These are phyloP conservation scores for Neotragus pygmaeus DNA, from an alignment of 2,113 vertebrate genomes.

Conservation along the genomic window DNA sequence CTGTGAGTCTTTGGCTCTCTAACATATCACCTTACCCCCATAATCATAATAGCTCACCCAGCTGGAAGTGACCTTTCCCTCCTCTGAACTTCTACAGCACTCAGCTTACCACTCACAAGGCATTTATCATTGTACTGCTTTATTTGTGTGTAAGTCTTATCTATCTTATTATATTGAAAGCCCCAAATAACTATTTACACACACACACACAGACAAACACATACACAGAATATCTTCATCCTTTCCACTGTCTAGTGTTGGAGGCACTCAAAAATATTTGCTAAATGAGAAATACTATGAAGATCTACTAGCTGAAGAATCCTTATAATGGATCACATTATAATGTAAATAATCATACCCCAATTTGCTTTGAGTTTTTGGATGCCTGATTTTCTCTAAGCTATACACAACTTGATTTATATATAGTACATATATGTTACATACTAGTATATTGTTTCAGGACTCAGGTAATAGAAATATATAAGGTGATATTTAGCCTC, in stretches of 20 bases:
- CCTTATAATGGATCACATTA: neutral
- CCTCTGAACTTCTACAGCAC: neutral
- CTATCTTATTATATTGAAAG: neutral
- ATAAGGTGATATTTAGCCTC: neutral
- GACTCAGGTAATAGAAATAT: neutral
- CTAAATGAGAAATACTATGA: neutral
- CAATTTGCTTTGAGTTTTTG: neutral
- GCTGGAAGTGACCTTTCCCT: neutral
- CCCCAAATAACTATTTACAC: neutral
- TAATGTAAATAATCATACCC: neutral
- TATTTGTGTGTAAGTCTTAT: neutral
- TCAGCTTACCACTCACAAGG: neutral
- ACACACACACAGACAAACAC: neutral
- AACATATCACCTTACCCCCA: neutral
- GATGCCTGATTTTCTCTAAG: neutral
- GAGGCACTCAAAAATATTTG: neutral
- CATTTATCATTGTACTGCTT: neutral
- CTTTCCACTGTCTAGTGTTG: neutral
- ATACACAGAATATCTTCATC: neutral
- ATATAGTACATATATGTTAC: neutral
- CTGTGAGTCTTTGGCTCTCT: neutral
- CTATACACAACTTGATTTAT: neutral
- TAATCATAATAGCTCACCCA: slow-evolving; percentile 8
- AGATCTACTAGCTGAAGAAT: neutral
- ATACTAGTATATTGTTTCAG: neutral